Base-by-base conservation (phyloP, 2,888 invertebrate species). In the Hedychridium roseum region DNA sequence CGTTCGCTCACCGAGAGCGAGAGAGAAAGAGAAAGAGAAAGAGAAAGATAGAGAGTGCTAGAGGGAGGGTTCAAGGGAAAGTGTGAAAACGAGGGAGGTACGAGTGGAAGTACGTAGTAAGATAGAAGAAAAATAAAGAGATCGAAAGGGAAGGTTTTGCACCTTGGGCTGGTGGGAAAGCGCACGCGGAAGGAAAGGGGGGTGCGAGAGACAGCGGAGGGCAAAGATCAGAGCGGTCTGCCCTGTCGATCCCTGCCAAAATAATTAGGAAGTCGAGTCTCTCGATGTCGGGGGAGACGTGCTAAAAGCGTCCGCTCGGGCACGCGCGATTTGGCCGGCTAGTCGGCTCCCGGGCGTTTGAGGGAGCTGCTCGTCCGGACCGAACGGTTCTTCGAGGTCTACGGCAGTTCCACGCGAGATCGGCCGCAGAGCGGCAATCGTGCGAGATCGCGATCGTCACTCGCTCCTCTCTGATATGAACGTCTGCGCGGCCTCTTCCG, bases 201-300 rank as follows among this genome's bases (percentile, higher is more conserved):
- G 41, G 49, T 39, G 42, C 43, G 43, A 44, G 38, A 51, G 55
- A 43, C 46, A n/a, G n/a, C 41, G 39, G 51, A 51, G 59, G 52
- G 49, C 54, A 23, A 9, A 23, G 23, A 23, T 23, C 23, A 23
- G 23, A 23, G 23, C 9, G 9, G 23, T 9, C n/a, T n/a, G n/a
- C 47, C 47, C 39, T 57, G 55, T 63, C 50, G 59, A 64, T 82
- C 83, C 83, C 84, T 88, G 88, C 88, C 88, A 88, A 88, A 88
- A 88, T 87, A 86, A 88, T 88, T 87, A 86, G 86, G 85, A 86
- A 87, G 86, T 84, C 84, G n/a, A n/a, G n/a, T n/a, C n/a, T n/a
- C n/a, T n/a, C n/a, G n/a, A n/a, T n/a, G 83, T 83, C 82, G 61
- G 82, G 78, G 81, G 80, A 82, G 83, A 83, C 77, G 82, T 81